Evolutionary conservation across 2,113 vertebrate genomes (phyloP).

Genomic region (Leucoraja erinaceus): DNA sequence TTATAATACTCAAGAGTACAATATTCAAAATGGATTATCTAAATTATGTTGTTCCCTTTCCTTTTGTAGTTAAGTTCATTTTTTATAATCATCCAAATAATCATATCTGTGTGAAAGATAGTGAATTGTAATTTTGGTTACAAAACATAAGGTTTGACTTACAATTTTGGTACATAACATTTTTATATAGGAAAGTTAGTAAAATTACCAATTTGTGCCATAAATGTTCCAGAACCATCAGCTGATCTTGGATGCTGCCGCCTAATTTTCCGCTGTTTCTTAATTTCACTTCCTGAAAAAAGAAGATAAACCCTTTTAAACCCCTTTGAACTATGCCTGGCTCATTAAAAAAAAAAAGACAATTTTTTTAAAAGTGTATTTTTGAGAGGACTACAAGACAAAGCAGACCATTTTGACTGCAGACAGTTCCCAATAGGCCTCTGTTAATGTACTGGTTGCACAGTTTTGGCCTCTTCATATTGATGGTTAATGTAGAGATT

Average conservation of each 20-base stretch:
- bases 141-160: background rate
- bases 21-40: background rate
- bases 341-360: background rate
- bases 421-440: background rate
- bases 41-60: background rate
- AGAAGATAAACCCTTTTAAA: constrained; percentile 41
- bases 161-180: background rate
- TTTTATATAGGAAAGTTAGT: constrained; percentile 6
- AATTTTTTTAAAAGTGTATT: no score
- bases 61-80: background rate
- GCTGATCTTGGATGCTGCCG: constrained; percentile 92
- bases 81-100: background rate
- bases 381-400: background rate
- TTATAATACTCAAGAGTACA: background rate
- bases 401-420: background rate
- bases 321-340: background rate
- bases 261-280: constrained; percentile 93
- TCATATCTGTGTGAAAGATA: background rate
- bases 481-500: background rate
- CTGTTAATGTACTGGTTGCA: background rate
- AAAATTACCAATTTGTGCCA: constrained; percentile 90
- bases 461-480: background rate
- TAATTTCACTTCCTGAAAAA: constrained; percentile 70
- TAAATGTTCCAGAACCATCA: constrained; percentile 90
- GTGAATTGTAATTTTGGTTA: background rate